Base-by-base conservation (phyloP, 2,797 vertebrate species). In the Melanotaenia trifasciata region DNA sequence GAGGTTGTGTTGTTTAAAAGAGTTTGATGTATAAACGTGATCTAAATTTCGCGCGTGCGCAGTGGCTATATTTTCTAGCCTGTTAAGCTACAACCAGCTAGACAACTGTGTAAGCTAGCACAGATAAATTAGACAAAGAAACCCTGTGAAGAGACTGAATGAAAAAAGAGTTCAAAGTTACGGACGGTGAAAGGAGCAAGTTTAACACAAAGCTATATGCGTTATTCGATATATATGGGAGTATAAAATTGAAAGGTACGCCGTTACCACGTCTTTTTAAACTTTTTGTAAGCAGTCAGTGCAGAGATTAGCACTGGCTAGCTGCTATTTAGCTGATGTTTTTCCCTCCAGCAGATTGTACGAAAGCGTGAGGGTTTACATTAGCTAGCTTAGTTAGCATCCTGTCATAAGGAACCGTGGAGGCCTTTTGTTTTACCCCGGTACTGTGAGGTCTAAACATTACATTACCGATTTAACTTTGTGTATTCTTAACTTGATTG, bases 201-300 rank as follows among this genome's bases (percentile, higher is more conserved):
- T 87, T 78, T 89, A 85, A 84, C 81, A 91, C 75, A 79, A 84
- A 92, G 86, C 90, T 80, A 73, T 32, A 92, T 87, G 70, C 78
- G 72, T 86, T 85, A 82, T 73, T 82, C 85, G 73, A 85, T 79
- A 84, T 75, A 87, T 87, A 80, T 86, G 91, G 91, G 93, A 94
- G 90, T 91, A 92, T 95, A 92, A 89, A 92, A 89, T 76, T 89
- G 76, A 94, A 94, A 94, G 94, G 94, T 95, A 94, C 72, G 93
- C 90, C 83, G 70, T 74, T 70, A 86, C 72, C 79, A 70, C 71
- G 72, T 91, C 79, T 91, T 93, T 93, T 93, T 92, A 88, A 93
- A 89, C 87, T 93, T 92, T 93, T 93, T 90, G 85, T 78, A 59
- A 89, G 83, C 87, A 87, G 86, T 43, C 74, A 78, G 80, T 89